A percentile compares a stretch with the other conserved stretches of the same genome.
Conservation (phyloP, 2,888 invertebrate species). For the Phaonia tiefii region DNA sequence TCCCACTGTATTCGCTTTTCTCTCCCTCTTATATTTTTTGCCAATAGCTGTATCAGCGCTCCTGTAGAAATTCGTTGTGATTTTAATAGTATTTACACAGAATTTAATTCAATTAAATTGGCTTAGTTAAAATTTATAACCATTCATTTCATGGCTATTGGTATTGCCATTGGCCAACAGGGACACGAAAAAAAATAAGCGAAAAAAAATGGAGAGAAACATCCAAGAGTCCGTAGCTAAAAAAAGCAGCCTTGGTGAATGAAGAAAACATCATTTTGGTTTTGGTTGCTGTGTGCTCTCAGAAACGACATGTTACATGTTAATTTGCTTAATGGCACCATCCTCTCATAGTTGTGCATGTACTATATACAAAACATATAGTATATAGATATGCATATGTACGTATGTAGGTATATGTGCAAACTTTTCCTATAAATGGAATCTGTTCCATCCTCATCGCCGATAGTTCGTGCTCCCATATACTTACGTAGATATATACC, state of each 20-base stretch:
- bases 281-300: constrained; percentile 33
- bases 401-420: constrained; percentile 16
- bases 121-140: constrained; percentile 63
- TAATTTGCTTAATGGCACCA: constrained; percentile 68
- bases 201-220: constrained; percentile 1
- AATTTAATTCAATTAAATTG: constrained; percentile 62
- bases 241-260: neutral
- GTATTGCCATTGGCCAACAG: constrained; percentile 33
- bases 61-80: constrained; percentile 7
- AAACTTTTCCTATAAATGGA: constrained; percentile 28
- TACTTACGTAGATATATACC: neutral
- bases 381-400: neutral
- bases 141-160: constrained; percentile 44
- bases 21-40: neutral
- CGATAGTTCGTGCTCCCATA: neutral
- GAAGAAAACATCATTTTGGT: constrained; percentile 28
- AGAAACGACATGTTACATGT: constrained; percentile 63
- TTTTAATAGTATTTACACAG: constrained; percentile 39
- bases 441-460: constrained; percentile 30
- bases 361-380: neutral
- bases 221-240: neutral
- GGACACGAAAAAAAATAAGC: neutral
- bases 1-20: neutral
- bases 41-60: constrained; percentile 38
- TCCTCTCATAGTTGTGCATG: constrained; percentile 49